These are phyloP conservation scores for Emmelina monodactyla DNA, from an alignment of 2,888 invertebrate species.

Conservation along the genomic window DNA sequence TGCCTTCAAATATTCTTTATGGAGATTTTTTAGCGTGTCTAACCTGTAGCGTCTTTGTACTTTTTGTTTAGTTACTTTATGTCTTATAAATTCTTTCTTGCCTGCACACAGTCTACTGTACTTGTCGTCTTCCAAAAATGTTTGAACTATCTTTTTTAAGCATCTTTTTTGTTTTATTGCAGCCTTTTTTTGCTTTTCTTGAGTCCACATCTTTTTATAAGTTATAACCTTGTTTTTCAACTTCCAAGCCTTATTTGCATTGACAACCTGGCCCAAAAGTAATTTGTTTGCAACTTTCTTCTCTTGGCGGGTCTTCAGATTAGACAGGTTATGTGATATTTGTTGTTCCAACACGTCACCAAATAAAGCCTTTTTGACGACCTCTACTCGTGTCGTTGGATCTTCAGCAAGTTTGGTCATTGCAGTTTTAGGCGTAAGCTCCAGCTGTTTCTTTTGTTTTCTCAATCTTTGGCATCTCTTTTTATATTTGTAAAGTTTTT, in stretches of 20 bases:
- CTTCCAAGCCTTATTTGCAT: constrained; percentile 5
- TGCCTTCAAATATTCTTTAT: too few relatives aligned
- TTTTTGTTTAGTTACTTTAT: constrained; percentile 15
- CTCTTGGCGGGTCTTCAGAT: constrained; percentile 8
- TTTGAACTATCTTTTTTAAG: background rate
- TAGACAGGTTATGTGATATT: constrained; percentile 8
- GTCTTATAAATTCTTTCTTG: constrained; percentile 19
- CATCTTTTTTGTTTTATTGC: constrained; percentile 1
- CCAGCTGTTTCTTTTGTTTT: constrained; percentile 6
- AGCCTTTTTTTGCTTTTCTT: background rate
- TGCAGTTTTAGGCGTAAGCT: constrained; percentile 7
- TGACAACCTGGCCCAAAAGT: constrained; percentile 4
- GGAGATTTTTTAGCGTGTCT: too few relatives aligned
- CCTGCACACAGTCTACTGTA: constrained; percentile 18
- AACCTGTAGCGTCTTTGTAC: too few relatives aligned
- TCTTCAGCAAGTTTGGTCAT: constrained; percentile 2
- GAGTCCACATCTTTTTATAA: background rate
- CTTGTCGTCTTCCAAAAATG: background rate
- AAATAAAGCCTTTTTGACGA: constrained; percentile 9
- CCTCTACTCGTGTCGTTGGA: constrained; percentile 7
- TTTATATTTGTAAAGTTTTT: constrained; percentile 4
- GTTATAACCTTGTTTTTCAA: constrained; percentile 3
- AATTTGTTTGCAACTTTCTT: constrained; percentile 8
- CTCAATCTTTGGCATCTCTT: constrained; percentile 9
- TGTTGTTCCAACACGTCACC: constrained; percentile 8